Evolutionary conservation across 2,888 invertebrate genomes (phyloP).

Genomic region (Leucophenga montana): DNA sequence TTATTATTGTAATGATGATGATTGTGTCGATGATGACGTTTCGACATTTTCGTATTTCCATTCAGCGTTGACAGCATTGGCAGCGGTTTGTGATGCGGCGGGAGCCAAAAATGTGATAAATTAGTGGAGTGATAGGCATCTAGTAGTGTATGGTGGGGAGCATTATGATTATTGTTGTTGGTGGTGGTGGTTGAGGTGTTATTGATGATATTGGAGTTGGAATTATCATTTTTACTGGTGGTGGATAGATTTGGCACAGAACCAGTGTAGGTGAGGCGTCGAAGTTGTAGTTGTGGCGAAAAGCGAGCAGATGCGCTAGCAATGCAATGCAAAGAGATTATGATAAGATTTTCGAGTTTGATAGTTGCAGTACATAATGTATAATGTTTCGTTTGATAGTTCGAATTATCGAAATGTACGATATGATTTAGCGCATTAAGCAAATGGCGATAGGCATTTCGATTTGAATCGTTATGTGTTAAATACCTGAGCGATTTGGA

Average conservation of each 20-base stretch:
- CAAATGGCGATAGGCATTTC: background rate
- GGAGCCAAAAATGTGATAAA: conserved; percentile 63
- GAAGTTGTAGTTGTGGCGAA: conserved; percentile 68
- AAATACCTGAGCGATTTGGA: conserved; percentile 70
- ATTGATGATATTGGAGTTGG: conserved; percentile 41
- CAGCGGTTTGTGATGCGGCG: conserved; percentile 64
- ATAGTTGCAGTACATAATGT: too few relatives aligned
- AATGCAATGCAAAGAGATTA: conserved; percentile 32
- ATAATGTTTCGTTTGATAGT: background rate
- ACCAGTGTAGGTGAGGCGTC: conserved; percentile 75
- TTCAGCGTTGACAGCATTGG: conserved; percentile 64
- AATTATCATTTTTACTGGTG: conserved; percentile 29
- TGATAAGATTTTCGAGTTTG: conserved; percentile 11
- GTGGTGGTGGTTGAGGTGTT: conserved; percentile 30
- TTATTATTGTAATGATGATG: conserved; percentile 44
- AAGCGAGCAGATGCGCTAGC: conserved; percentile 69
- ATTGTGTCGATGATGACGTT: conserved; percentile 63
- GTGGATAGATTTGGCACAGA: conserved; percentile 76
- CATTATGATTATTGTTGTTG: conserved; percentile 29
- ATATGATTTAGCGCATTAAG: background rate
- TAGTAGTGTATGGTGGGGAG: conserved; percentile 27
- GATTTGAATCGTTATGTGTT: background rate
- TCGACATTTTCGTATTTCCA: conserved; percentile 44
- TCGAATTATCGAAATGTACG: background rate
- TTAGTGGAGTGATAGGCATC: conserved; percentile 53